phyloP scores from a whole-genome alignment of 2,888 invertebrate species.

The Mythimna vitellina region DNA sequence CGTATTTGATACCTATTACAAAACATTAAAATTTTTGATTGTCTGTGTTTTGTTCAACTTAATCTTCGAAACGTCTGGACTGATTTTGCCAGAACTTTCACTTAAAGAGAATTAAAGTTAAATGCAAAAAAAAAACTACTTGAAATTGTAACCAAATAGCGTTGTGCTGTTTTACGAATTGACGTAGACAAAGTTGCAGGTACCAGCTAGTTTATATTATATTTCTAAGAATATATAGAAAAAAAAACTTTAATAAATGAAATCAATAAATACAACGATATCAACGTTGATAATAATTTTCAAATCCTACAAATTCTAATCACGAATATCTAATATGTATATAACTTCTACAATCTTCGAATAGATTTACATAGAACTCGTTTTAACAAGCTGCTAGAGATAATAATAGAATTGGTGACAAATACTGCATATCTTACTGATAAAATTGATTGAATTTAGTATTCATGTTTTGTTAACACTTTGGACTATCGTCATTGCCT shows the following conservation, averaged over 20 bases:
- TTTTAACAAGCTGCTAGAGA: conserved; percentile 10
- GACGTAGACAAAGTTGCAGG: too few species aligned
- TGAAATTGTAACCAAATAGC: too few species aligned
- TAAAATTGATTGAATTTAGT: conserved; percentile 10
- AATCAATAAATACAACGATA: background rate
- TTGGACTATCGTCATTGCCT: background rate
- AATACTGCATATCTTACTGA: conserved; percentile 21
- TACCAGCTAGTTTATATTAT: background rate
- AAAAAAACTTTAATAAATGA: background rate
- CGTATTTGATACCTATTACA: too few species aligned
- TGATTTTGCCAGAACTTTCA: too few species aligned
- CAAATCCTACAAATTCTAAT: conserved; percentile 10
- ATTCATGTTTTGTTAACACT: conserved; percentile 14
- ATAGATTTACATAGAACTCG: conserved; percentile 31
- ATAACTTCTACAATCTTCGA: background rate
- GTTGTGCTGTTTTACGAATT: too few species aligned
- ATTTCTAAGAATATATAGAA: conserved; percentile 10
- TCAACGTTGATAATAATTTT: too few species aligned
- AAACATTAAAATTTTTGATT: too few species aligned
- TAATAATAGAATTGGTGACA: conserved; percentile 39
- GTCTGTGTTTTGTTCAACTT: too few species aligned
- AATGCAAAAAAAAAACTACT: too few species aligned
- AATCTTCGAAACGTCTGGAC: too few species aligned
- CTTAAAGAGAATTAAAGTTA: too few species aligned
- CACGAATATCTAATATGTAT: conserved; percentile 1